phyloP scores from a whole-genome alignment of 2,888 invertebrate species.

The Apamea sordens region DNA sequence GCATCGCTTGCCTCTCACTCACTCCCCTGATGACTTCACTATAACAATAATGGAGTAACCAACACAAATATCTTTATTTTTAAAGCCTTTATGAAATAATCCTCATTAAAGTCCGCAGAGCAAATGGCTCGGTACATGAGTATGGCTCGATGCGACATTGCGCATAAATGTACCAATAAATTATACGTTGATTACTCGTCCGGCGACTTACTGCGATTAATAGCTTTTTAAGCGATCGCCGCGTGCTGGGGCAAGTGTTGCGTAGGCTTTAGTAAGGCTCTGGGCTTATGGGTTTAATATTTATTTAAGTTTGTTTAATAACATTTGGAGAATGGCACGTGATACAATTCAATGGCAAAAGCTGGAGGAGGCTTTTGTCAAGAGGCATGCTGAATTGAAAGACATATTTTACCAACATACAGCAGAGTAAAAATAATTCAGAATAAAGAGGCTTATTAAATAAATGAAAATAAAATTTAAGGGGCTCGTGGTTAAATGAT shows the following conservation, averaged over 20 bases:
- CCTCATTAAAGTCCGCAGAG: constrained; percentile 28
- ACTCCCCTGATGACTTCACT: neutral
- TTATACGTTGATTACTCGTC: constrained; percentile 55
- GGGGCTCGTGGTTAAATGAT: neutral
- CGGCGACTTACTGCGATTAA: constrained; percentile 58
- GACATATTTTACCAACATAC: too few relatives aligned
- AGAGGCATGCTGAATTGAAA: too few relatives aligned
- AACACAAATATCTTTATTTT: constrained; percentile 30
- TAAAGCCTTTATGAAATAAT: constrained; percentile 37
- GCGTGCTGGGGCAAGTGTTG: constrained; percentile 39
- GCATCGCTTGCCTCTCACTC: neutral
- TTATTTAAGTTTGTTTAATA: neutral
- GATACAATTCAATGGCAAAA: too few relatives aligned
- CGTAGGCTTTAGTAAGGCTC: constrained; percentile 51
- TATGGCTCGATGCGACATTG: constrained; percentile 59
- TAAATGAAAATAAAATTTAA: neutral
- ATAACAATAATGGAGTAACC: constrained; percentile 16
- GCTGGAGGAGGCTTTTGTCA: too few relatives aligned
- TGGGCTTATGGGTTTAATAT: neutral
- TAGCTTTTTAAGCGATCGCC: constrained; percentile 62
- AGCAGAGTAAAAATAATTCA: too few relatives aligned
- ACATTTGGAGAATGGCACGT: too few relatives aligned
- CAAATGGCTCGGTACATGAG: constrained; percentile 51
- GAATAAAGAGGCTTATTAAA: too few relatives aligned
- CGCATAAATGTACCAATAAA: constrained; percentile 61